Conservation (phyloP, 2,113 vertebrate species). For the Podiceps cristatus region DNA sequence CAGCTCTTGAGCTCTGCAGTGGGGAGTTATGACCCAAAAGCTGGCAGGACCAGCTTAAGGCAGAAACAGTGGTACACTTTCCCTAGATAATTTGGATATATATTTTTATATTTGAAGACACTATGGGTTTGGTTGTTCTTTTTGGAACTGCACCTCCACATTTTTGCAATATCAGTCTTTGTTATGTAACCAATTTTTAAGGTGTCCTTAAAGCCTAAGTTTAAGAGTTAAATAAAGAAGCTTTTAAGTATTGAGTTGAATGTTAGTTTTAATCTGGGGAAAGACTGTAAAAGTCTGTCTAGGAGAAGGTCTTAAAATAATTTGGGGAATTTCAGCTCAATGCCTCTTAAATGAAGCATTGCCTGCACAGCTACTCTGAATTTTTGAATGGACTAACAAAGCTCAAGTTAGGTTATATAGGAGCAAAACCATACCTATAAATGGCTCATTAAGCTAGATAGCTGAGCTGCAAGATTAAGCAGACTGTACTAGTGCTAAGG, state of each 20-base stretch:
- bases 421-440: not conserved
- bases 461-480: not conserved
- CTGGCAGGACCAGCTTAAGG: constrained; percentile 61
- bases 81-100: constrained; percentile 11
- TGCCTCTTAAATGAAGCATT: not conserved
- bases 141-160: constrained; percentile 4
- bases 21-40: constrained; percentile 40
- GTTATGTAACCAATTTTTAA: constrained; percentile 47
- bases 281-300: not conserved
- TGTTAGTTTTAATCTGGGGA: not conserved
- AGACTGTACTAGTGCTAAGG: not conserved
- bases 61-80: constrained; percentile 11
- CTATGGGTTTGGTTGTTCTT: not conserved
- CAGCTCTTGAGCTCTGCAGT: constrained; percentile 25
- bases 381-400: not conserved
- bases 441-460: not conserved
- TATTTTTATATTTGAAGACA: constrained; percentile 63
- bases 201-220: not conserved
- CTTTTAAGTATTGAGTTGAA: constrained; percentile 46
- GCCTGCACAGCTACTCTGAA: not conserved
- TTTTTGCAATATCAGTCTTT: not conserved
- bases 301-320: not conserved
- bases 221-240: constrained; percentile 41
- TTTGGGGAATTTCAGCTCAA: not conserved
- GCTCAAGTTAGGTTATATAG: not conserved